Conservation (phyloP, 2,888 invertebrate species). For the Eupithecia abbreviata region DNA sequence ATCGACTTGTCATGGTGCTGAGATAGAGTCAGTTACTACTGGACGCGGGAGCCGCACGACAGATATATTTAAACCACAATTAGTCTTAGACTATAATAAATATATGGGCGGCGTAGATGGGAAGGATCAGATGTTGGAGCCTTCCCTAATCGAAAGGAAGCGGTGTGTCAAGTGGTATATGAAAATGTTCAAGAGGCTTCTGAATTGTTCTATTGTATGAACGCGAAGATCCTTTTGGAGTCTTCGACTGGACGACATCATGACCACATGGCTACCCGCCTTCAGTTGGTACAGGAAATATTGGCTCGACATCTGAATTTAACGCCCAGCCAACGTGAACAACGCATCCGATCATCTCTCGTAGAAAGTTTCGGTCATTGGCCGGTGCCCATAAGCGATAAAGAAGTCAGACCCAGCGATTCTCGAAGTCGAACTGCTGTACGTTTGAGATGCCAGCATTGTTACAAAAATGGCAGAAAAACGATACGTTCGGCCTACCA, state of each 20-base stretch:
- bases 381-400: neutral
- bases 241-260: neutral
- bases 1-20: neutral
- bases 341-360: conserved; percentile 4
- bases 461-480: too few relatives aligned
- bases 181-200: neutral
- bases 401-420: too few relatives aligned
- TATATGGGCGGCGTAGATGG: conserved; percentile 7
- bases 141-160: neutral
- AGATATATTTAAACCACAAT: neutral
- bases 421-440: too few relatives aligned
- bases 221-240: neutral
- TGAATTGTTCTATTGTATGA: neutral
- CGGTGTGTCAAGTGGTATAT: conserved; percentile 2
- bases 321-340: neutral
- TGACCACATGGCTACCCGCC: conserved; percentile 1
- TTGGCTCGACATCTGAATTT: neutral
- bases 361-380: conserved; percentile 4
- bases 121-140: conserved; percentile 7
- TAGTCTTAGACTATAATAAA: conserved; percentile 8
- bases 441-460: too few relatives aligned
- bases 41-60: neutral
- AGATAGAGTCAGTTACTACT: neutral
- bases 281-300: neutral
- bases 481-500: too few relatives aligned